A percentile compares a stretch with the other conserved stretches of the same genome.
These are phyloP conservation scores for Oreonectes daqikongensis DNA, from an alignment of 2,797 vertebrate species.

Conservation along the genomic window DNA sequence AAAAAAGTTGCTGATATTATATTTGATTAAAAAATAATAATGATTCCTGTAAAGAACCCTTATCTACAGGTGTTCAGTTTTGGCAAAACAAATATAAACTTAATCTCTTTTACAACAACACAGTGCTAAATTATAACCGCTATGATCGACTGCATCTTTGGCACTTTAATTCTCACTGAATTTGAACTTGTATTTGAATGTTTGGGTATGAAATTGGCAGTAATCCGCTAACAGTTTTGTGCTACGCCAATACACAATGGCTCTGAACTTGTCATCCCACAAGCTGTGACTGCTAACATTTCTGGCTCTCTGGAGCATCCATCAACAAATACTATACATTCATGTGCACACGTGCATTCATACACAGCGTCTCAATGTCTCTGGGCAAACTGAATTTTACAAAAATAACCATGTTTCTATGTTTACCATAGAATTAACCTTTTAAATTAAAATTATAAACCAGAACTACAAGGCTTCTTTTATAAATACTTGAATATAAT, in stretches of 20 bases:
- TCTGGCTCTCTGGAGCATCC: constrained; percentile 27
- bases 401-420: background rate
- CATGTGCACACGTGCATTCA: background rate
- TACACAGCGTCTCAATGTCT: background rate
- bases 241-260: constrained; percentile 37
- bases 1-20: too few relatives aligned
- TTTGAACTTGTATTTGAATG: constrained; percentile 35
- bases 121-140: constrained; percentile 13
- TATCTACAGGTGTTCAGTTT: constrained; percentile 5
- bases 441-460: too few relatives aligned
- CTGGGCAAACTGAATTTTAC: background rate
- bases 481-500: background rate
- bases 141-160: constrained; percentile 28
- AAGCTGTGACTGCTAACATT: constrained; percentile 44
- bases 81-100: constrained; percentile 21
- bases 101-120: constrained; percentile 23
- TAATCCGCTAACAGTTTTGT: constrained; percentile 47
- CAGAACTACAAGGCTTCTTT: background rate
- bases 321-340: constrained; percentile 30
- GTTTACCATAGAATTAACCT: background rate
- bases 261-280: constrained; percentile 45
- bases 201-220: constrained; percentile 27
- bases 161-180: constrained; percentile 37
- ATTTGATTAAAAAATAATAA: too few relatives aligned
- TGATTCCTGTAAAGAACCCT: background rate